Evolutionary conservation across 2,797 vertebrate genomes (phyloP).

Genomic region (Characodon lateralis): DNA sequence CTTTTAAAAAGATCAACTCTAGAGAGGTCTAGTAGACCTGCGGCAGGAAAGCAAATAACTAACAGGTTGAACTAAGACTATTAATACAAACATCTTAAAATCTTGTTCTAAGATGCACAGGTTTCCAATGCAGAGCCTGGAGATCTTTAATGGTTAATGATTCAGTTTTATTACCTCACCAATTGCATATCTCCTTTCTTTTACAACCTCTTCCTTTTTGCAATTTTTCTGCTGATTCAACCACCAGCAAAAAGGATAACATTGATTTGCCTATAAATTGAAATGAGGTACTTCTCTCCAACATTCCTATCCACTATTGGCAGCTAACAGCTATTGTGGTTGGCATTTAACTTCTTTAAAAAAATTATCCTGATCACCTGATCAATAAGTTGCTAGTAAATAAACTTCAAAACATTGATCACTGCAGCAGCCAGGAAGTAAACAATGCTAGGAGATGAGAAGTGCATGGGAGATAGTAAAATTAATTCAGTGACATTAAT

Average conservation of each 20-base stretch:
- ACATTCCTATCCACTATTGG: constrained; percentile 39
- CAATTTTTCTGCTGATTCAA: constrained; percentile 15
- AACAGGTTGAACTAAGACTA: neutral
- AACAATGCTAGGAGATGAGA: constrained; percentile 12
- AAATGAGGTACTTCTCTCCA: constrained; percentile 26
- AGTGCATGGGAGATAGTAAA: constrained; percentile 10
- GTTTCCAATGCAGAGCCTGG: neutral
- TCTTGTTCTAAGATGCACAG: neutral
- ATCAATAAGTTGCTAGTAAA: constrained; percentile 63
- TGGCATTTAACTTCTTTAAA: constrained; percentile 68
- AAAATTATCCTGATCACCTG: constrained; percentile 54
- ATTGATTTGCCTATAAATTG: constrained; percentile 55
- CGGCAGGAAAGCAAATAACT: neutral
- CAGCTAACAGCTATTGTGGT: constrained; percentile 54
- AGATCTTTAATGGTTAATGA: neutral
- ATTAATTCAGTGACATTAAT: constrained; percentile 37
- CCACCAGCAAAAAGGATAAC: constrained; percentile 9
- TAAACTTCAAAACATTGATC: constrained; percentile 47
- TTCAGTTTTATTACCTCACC: neutral
- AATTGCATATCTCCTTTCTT: constrained; percentile 4
- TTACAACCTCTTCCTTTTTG: constrained; percentile 7
- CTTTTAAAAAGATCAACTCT: neutral
- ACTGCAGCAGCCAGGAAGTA: constrained; percentile 1
- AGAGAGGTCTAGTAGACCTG: neutral
- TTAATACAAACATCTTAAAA: neutral